These are phyloP conservation scores for Dendrocincla fuliginosa DNA, from an alignment of 2,797 vertebrate species.

Conservation along the genomic window DNA sequence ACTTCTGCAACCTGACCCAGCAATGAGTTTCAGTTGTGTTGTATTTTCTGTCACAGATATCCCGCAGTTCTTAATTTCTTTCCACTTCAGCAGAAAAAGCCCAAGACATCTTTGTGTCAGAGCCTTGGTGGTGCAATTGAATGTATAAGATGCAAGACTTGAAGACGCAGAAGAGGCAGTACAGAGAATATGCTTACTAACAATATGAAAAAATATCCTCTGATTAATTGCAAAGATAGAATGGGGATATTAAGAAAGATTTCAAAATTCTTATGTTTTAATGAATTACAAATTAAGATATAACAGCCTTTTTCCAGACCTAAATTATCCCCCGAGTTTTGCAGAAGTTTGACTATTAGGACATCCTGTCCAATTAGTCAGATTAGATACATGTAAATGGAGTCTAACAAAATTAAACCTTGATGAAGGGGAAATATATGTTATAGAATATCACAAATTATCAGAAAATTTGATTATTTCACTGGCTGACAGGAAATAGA, in stretches of 20 bases:
- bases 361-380: slow-evolving; percentile 32
- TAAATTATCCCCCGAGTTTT: not conserved
- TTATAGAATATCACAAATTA: not conserved
- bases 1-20: not conserved
- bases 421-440: not conserved
- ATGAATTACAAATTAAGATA: not conserved
- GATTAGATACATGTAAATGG: not conserved
- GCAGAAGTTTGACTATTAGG: not conserved
- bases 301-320: not conserved
- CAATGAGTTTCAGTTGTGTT: not conserved
- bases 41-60: not conserved
- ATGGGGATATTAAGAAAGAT: not conserved
- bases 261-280: not conserved
- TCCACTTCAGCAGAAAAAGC: not conserved
- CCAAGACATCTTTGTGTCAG: not conserved
- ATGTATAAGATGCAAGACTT: not conserved
- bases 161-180: not conserved
- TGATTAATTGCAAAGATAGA: not conserved
- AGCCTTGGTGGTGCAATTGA: not conserved
- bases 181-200: not conserved
- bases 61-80: not conserved
- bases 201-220: not conserved
- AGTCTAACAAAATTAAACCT: not conserved
- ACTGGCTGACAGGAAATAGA: not conserved
- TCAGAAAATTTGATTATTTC: not conserved